Percentiles rank a stretch among this genome's conserved stretches.
Evolutionary conservation across 2,888 invertebrate species (phyloP).

Genomic region (Tanypteryx hageni): DNA sequence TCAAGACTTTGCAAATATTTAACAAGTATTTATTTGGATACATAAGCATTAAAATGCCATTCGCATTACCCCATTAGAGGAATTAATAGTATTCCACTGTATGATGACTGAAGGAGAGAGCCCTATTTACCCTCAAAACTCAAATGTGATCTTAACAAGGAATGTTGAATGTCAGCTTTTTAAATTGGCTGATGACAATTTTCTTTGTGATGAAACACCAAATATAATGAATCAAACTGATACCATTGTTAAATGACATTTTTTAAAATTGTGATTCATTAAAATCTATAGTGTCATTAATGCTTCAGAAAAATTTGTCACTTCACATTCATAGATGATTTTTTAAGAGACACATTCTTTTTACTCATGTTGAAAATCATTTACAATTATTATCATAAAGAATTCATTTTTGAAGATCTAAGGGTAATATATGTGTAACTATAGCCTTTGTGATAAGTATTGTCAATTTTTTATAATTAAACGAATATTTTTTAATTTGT

Average conservation of each 20-base stretch:
- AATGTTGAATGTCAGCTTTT: slow-evolving; percentile 28
- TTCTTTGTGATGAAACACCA: slow-evolving; percentile 63
- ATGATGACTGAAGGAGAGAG: slow-evolving; percentile 59
- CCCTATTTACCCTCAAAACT: slow-evolving; percentile 61
- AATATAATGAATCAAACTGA: slow-evolving; percentile 59
- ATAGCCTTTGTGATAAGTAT: slow-evolving; percentile 55
- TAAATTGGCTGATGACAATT: slow-evolving; percentile 45
- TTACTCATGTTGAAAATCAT: slow-evolving; percentile 8
- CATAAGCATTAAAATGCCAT: neutral
- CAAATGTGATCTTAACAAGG: slow-evolving; percentile 62
- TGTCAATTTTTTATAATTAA: slow-evolving; percentile 42
- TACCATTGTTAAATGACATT: slow-evolving; percentile 55
- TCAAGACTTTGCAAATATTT: slow-evolving; percentile 48
- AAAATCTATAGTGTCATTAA: slow-evolving; percentile 16
- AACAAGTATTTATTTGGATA: slow-evolving; percentile 29
- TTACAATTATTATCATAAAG: neutral
- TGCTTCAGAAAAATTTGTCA: slow-evolving; percentile 40
- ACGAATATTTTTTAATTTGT: slow-evolving; percentile 34
- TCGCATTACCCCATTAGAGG: slow-evolving; percentile 29
- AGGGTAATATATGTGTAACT: neutral
- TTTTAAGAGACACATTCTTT: slow-evolving; percentile 37
- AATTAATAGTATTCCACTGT: slow-evolving; percentile 44
- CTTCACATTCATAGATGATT: slow-evolving; percentile 44
- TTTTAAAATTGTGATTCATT: slow-evolving; percentile 46
- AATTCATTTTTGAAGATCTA: slow-evolving; percentile 14